Evolutionary conservation across 2,797 vertebrate genomes (phyloP), one percentile per base, ranked within the genome.

Genomic region (Neosilurus mollespiculum): DNA sequence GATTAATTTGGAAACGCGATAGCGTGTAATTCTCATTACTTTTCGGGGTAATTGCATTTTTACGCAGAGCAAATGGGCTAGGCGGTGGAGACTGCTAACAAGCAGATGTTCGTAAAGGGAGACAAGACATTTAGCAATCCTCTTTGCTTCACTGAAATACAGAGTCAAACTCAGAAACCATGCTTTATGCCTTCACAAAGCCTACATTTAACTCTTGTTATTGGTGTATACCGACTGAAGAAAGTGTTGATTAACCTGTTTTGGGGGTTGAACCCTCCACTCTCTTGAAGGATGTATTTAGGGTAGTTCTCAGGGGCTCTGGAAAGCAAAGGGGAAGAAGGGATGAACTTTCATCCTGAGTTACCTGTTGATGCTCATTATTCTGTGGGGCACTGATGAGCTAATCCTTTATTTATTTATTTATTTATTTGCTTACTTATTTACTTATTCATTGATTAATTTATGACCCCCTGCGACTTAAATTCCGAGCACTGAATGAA

Each of bases 1-100:
- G 89, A 89, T 90, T 90, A 85, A 89, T 90, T 89, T 88, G 89
- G 87, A 91, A 92, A 92, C 78, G 86, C 87, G 88, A 91, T 90
- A 90, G 88, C 86, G 80, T 87, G 81, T 89, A 89, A 89, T 89
- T 90, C 82, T 89, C 85, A 88, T 91, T 90, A 89, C 88, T 89
- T 89, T 85, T 85, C 72, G 49, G 67, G 71, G 86, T 90, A 91
- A 90, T 91, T 90, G 87, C 87, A 87, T 91, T 91, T 81, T 89
- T 84, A 80, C 82, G 65, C 72, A 18, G 71, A 86, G 86, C 88
- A 88, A 90, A 89, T 90, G 85, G 88, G 53, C 79, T 84, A 86
- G 78, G 81, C 51, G 81, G 84, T 71, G 66, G 80, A 85, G 71
- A 85, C 72, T 80, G 81, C 87, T 87, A 85, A 87, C 82, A 88